Conservation (phyloP, 2,113 vertebrate genomes). For the crab-eating macaque (Macaca fascicularis) region T2T-MFA8v1.1 NC_088388.1:89640001-89640500, state of each 20-base stretch:
- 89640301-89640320: background rate
- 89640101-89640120: background rate
- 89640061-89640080: background rate
- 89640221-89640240: background rate
- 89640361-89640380: background rate
- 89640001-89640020: background rate
- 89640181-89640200: background rate
- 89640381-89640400: background rate
- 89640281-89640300: background rate
- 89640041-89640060: background rate
- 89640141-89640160: background rate
- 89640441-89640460: background rate
- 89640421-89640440: background rate
- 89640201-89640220: background rate
- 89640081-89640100: background rate
- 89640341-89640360: background rate
- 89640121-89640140: background rate
- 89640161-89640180: background rate
- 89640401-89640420: background rate
- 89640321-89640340: background rate
- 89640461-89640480: background rate
- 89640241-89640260: background rate
- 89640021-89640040: background rate
- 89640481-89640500: background rate
- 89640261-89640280: background rate